Evolutionary conservation across 1,140 invertebrate species (phyloP), one percentile per base, ranked within the genome.

Genomic region (Paraescarpia echinospica): DNA sequence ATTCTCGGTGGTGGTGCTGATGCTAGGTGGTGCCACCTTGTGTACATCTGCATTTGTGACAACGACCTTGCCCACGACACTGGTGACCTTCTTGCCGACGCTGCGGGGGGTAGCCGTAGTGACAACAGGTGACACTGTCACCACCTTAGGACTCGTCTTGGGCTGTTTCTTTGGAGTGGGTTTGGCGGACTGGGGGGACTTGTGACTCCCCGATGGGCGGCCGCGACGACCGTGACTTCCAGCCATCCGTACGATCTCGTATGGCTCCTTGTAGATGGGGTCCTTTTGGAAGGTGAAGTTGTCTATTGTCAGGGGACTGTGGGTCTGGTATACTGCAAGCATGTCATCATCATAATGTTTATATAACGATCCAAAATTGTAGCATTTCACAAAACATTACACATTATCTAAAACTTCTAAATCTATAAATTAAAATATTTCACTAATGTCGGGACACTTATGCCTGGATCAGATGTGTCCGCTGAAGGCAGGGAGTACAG

Each of bases 201-300:
- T 88, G 27, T 92, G 59, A 33, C 92, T 33, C 34, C 51, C 34
- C 2, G 34, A 35, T 18, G 35, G 33, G 33, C 93, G 35, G n/a
- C 92, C 92, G 18, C 33, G 33, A 0, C 51, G 89, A 88, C 35
- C 77, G 14, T 34, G 33, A 22, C 89, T 90, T 33, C 94, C 94
- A 0, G 95, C 95, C 89, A 94, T 92, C 22, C 95, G 94, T 1
- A 95, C 94, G 2, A 93, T 93, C 93, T 95, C 95, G 91, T 93
- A 95, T 5, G 95, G 94, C 51, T 93, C 93, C n/a, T 94, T 93
- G 51, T 93, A 94, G 33, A 95, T 94, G 22, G 94, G 93, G 48
- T 93, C 93, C 31, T 94, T 93, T 41, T 94, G 93, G 91, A 95
- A 95, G 12, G 94, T 94, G 92, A 95, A 95, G 91, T 95, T 95